Evolutionary conservation across 64 coral and sea anemone genomes (phyloP).

Genomic region (Porites australiensis): DNA sequence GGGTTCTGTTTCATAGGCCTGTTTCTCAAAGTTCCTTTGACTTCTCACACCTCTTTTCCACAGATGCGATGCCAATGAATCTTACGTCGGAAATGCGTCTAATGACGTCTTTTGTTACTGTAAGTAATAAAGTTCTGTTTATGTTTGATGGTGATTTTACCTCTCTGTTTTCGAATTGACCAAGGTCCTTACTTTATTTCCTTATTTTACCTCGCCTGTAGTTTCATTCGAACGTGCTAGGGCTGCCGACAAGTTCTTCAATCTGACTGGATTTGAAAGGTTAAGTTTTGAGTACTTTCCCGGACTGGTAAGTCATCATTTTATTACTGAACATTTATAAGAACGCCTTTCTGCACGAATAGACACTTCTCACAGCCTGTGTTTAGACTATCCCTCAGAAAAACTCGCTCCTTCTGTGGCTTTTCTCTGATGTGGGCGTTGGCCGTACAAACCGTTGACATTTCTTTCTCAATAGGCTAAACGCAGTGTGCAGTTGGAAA

Average conservation of each 20-base stretch:
- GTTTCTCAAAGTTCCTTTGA: neutral
- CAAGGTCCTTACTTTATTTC: neutral
- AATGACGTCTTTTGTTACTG: constrained; percentile 40
- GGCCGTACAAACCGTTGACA: no score
- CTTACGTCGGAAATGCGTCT: neutral
- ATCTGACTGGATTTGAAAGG: constrained; percentile 6
- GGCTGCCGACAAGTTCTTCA: neutral
- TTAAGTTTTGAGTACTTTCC: constrained; percentile 9
- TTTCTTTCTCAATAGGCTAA: neutral
- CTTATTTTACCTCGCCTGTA: neutral
- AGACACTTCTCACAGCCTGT: neutral
- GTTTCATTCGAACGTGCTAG: neutral
- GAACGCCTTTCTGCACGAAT: neutral
- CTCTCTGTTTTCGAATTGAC: neutral
- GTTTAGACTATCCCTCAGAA: no score
- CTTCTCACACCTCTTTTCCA: neutral
- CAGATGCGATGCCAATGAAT: neutral
- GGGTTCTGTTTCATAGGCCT: no score
- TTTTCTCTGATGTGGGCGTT: no score
- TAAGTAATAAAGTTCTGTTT: neutral
- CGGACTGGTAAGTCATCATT: neutral
- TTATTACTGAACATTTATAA: neutral
- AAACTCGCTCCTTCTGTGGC: no score
- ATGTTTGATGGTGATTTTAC: neutral
- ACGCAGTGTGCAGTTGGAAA: neutral